Percentiles rank a stretch among this genome's conserved stretches.
These are phyloP conservation scores for Zingel zingel DNA, from an alignment of 2,113 vertebrate genomes.

Conservation along the genomic window DNA sequence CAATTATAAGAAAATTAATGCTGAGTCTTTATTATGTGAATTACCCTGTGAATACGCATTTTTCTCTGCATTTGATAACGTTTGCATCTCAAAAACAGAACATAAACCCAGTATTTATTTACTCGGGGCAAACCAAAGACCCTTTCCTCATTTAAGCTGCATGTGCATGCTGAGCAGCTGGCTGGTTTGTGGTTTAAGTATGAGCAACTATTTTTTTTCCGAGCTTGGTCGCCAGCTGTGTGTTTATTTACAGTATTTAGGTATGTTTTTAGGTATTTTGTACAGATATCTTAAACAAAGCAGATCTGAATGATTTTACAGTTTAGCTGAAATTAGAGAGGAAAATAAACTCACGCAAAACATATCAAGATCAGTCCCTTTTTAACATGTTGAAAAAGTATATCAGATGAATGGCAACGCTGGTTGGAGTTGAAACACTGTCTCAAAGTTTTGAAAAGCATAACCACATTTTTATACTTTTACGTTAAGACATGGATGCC, in stretches of 20 bases:
- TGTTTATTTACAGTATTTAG: neutral
- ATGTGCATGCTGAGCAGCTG: neutral
- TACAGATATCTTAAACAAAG: neutral
- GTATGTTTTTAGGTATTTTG: neutral
- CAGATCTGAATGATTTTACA: neutral
- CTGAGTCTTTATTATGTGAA: constrained; percentile 4
- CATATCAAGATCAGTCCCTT: too few relatives aligned
- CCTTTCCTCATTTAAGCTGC: neutral
- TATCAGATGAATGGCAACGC: neutral
- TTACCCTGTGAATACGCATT: neutral
- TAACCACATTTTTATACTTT: neutral
- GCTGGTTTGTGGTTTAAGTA: neutral
- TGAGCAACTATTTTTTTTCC: neutral
- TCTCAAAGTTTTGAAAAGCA: neutral
- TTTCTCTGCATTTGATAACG: neutral
- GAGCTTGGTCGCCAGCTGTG: neutral
- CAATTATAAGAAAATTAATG: neutral
- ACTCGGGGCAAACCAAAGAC: neutral
- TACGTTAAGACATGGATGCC: neutral
- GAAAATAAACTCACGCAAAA: too few relatives aligned
- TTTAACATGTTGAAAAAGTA: neutral
- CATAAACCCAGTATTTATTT: constrained; percentile 14
- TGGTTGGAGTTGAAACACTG: neutral
- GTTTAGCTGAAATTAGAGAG: too few relatives aligned
- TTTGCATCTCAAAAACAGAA: neutral